phyloP scores from a whole-genome alignment of 2,888 invertebrate genomes.

The Drosophila infuscata region DNA sequence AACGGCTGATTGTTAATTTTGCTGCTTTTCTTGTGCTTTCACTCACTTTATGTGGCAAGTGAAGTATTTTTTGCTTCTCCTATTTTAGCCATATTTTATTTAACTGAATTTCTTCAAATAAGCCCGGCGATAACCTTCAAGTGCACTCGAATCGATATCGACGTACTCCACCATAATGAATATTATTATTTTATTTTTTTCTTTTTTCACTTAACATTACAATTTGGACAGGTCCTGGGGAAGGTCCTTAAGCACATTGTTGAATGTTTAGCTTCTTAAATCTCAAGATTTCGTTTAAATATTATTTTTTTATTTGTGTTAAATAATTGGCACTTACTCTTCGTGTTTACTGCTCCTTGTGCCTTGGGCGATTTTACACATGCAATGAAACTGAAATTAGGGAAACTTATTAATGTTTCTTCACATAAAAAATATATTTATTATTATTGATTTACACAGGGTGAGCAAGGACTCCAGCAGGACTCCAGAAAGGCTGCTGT shows the following conservation, averaged over 20 bases:
- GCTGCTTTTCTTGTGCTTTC: conserved; percentile 21
- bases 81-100: conserved; percentile 38
- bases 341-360: not conserved
- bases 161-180: conserved; percentile 29
- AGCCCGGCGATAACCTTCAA: conserved; percentile 2
- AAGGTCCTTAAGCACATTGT: not conserved
- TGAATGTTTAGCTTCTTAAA: not conserved
- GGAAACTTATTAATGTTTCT: not conserved
- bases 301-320: not conserved
- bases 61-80: not conserved
- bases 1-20: conserved; percentile 39
- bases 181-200: conserved; percentile 1
- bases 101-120: conserved; percentile 12
- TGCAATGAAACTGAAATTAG: not conserved
- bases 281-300: not conserved
- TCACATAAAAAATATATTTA: not conserved
- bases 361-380: not conserved
- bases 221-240: not conserved
- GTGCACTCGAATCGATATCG: conserved; percentile 20
- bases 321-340: not conserved
- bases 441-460: not conserved
- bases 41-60: conserved; percentile 5
- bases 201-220: conserved; percentile 7
- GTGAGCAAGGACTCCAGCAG: not conserved
- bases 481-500: not conserved